Percentiles rank a stretch among this genome's conserved stretches.
phyloP scores from a whole-genome alignment of 1,140 invertebrate genomes.

The Watersipora subatra region DNA sequence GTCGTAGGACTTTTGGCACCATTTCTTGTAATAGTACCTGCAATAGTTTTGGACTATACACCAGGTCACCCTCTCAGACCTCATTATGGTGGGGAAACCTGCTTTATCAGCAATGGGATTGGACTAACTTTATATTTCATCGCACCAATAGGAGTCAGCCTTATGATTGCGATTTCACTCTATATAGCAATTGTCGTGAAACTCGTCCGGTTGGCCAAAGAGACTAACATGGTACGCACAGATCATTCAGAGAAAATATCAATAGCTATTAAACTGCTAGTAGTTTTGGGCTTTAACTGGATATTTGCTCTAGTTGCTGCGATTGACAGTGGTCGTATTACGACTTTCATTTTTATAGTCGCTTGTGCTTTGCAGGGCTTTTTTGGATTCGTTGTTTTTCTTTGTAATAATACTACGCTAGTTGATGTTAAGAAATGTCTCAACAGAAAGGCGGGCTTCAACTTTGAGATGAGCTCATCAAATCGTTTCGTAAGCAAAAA shows the following conservation, averaged over 20 bases:
- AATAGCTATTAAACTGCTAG: background rate
- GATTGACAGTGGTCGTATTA: background rate
- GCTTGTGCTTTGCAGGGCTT: background rate
- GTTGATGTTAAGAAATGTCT: background rate
- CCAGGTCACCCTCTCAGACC: conserved; percentile 7
- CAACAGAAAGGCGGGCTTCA: background rate
- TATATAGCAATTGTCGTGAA: conserved; percentile 12
- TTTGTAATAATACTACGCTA: background rate
- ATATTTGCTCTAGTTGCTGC: background rate
- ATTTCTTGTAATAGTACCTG: conserved; percentile 34
- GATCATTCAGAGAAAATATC: background rate
- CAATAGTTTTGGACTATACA: conserved; percentile 38
- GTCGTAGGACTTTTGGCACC: conserved; percentile 44
- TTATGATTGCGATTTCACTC: conserved; percentile 24
- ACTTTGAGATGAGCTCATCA: too few relatives aligned
- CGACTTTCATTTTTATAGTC: background rate
- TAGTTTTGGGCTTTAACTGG: conserved; percentile 1
- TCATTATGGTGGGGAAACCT: conserved; percentile 21
- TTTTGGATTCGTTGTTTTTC: background rate
- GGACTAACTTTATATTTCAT: conserved; percentile 28
- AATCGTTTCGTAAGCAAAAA: too few relatives aligned
- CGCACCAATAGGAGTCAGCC: conserved; percentile 24
- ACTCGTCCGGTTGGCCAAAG: background rate
- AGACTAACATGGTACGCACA: background rate
- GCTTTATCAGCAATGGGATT: conserved; percentile 35